Evolutionary conservation across 53 echinoderm and acorn worm species (phyloP).

Genomic region (Henricia sp.): DNA sequence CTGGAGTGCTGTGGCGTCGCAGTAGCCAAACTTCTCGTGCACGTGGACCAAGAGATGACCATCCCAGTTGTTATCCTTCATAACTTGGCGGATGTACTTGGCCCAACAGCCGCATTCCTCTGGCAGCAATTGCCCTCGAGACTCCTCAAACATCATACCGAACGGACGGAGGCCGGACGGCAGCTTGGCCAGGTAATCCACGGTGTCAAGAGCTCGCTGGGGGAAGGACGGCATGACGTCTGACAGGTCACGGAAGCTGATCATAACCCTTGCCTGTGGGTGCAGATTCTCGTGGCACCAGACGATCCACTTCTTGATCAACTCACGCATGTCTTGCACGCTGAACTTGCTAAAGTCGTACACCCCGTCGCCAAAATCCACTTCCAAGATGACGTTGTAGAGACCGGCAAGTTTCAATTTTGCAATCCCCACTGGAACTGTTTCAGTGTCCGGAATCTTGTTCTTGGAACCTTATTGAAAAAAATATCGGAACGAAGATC

Average conservation of each 20-base stretch:
- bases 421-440: constrained; percentile 49
- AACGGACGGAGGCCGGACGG: constrained; percentile 43
- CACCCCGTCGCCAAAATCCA: constrained; percentile 51
- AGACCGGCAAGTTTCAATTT: constrained; percentile 51
- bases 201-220: constrained; percentile 46
- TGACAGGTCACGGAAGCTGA: constrained; percentile 60
- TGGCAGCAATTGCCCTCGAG: constrained; percentile 23
- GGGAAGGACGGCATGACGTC: constrained; percentile 54
- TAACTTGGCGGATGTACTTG: constrained; percentile 53
- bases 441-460: constrained; percentile 48
- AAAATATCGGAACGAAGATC: not conserved
- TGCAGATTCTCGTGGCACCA: constrained; percentile 48
- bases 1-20: constrained; percentile 46
- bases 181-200: constrained; percentile 59
- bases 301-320: constrained; percentile 54
- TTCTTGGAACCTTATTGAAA: constrained; percentile 9
- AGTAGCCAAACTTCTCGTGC: constrained; percentile 67
- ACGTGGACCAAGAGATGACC: constrained; percentile 61
- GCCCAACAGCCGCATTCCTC: constrained; percentile 61
- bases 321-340: constrained; percentile 41
- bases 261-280: constrained; percentile 32
- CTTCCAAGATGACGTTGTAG: constrained; percentile 53
- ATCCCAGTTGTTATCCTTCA: constrained; percentile 43
- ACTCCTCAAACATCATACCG: constrained; percentile 63
- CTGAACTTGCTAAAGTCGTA: constrained; percentile 59